phyloP scores from a whole-genome alignment of 2,888 invertebrate species.

The Sarcophaga subvicina region DNA sequence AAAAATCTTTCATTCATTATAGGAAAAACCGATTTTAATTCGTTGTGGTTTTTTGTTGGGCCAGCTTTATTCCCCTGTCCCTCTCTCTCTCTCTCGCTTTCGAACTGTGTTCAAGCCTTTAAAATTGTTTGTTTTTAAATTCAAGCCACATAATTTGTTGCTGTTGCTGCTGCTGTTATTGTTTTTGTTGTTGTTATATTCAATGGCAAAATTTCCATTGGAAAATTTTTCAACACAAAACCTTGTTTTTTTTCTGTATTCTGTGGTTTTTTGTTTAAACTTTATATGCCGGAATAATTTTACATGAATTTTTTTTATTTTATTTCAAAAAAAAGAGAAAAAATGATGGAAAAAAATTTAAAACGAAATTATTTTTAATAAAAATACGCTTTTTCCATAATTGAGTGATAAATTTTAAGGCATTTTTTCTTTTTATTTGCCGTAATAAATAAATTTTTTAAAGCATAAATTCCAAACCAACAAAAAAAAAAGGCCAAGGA shows the following conservation, averaged over 20 bases:
- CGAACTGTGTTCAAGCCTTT: not conserved
- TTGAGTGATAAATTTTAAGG: constrained; percentile 54
- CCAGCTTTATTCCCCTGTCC: not conserved
- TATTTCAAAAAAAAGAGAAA: constrained; percentile 18
- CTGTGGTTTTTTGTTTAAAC: constrained; percentile 50
- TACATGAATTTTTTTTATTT: constrained; percentile 8
- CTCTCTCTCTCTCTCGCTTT: not conserved
- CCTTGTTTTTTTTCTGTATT: constrained; percentile 8
- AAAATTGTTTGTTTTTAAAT: constrained; percentile 48
- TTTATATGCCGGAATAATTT: not conserved
- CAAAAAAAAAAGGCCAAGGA: too few relatives aligned
- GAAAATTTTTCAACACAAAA: not conserved
- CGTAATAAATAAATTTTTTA: not conserved
- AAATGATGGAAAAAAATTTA: not conserved
- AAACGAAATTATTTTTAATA: constrained; percentile 38
- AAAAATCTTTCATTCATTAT: constrained; percentile 20
- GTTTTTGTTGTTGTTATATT: not conserved
- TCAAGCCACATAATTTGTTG: constrained; percentile 66
- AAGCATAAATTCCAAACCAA: not conserved
- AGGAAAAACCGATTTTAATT: constrained; percentile 62
- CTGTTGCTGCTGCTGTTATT: constrained; percentile 13
- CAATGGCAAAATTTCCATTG: not conserved
- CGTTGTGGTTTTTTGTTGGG: constrained; percentile 54
- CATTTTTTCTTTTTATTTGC: constrained; percentile 8
- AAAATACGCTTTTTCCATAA: constrained; percentile 36